Base-by-base conservation (phyloP, 2,113 vertebrate genomes). In the Telmatochromis sp. region DNA sequence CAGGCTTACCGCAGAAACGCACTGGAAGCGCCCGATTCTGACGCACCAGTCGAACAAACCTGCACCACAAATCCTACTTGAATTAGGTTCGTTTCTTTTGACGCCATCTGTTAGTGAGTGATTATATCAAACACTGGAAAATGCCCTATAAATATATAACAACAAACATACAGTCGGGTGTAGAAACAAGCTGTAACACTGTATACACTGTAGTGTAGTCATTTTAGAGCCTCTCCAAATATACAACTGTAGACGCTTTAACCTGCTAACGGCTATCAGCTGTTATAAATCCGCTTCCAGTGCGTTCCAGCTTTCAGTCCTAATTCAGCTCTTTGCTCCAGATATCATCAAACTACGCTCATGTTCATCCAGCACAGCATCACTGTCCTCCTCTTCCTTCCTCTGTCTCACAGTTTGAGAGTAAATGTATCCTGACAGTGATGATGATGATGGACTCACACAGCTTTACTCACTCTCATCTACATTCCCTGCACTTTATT, bases 251-350 rank as follows among this genome's bases (percentile, higher is more conserved):
- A n/a, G 54, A 71, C 3, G 63, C 85, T 65, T 83, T 37, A 4
- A 45, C 73, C 35, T 79, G 37, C 28, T 26, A 9, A 68, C 84
- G 3, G 80, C 83, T 19, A 6, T 37, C 6, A 40, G 54, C 17
- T 7, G 45, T 42, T 65, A 31, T 2, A 7, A 14, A 31, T 13
- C 0, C 4, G 86, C 91, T 91, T 95, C 93, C 92, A 92, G 93
- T 92, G 92, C 88, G 91, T 93, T 93, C 80, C 83, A 75, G 90
- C 88, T 57, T 86, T 71, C 80, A 80, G 84, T 57, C 85, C 87
- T 10, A 84, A 82, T 79, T 87, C 80, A 92, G 88, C 88, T 93
- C 86, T 93, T 90, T 80, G 89, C 90, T 85, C 88, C 86, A 87
- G 81, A 87, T 86, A 65, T 63, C 87, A 71, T 57, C 42, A 80